Percentiles rank a stretch among this genome's conserved stretches.
phyloP scores from a whole-genome alignment of 2,888 invertebrate species.

The Gastracanthus pulcherrimus region DNA sequence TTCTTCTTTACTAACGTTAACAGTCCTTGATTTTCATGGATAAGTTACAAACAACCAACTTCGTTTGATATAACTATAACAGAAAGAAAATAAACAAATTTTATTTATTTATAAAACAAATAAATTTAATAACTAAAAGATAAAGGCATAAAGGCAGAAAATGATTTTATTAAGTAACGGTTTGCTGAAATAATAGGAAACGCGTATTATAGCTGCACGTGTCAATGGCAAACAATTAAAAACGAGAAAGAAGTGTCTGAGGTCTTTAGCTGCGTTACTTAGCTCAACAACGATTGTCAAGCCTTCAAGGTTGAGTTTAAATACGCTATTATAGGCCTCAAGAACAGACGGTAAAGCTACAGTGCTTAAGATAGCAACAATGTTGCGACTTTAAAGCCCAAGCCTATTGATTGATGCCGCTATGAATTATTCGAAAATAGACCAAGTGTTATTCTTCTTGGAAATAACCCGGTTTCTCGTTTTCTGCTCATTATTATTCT shows the following conservation, averaged over 20 bases:
- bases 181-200: not conserved
- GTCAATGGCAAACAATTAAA: not conserved
- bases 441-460: not conserved
- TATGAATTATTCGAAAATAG: constrained; percentile 33
- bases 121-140: not conserved
- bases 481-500: not conserved
- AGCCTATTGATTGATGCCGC: constrained; percentile 35
- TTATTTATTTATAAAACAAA: not conserved
- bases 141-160: not conserved
- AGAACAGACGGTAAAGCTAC: not conserved
- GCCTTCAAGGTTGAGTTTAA: constrained; percentile 12
- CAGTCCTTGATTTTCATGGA: not conserved
- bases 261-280: not conserved
- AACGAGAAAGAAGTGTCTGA: not conserved
- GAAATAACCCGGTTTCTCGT: not conserved
- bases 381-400: not conserved
- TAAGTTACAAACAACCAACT: not conserved
- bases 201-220: not conserved
- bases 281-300: constrained; percentile 7
- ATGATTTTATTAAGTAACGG: not conserved
- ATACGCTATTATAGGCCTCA: not conserved
- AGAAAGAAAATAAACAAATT: not conserved
- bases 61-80: not conserved
- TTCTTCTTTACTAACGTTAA: not conserved
- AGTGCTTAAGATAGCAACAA: constrained; percentile 15